Evolutionary conservation across 1,140 invertebrate genomes (phyloP).

Genomic region (Cotesia chilonis): DNA sequence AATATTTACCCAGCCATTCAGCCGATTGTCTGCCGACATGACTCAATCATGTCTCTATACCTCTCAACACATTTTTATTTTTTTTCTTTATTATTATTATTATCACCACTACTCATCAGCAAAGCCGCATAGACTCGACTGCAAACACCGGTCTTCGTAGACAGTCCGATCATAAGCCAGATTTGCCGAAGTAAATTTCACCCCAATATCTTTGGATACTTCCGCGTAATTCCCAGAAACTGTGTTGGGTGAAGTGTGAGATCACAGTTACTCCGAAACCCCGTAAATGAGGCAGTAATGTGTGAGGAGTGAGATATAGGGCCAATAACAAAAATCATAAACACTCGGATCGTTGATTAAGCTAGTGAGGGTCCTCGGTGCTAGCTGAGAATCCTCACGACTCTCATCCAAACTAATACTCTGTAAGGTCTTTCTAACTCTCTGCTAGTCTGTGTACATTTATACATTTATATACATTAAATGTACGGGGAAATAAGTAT

Average conservation of each 20-base stretch:
- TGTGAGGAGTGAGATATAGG: constrained; percentile 33
- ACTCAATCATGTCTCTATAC: constrained; percentile 42
- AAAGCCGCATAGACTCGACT: background rate
- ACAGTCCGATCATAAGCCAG: background rate
- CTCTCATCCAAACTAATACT: constrained; percentile 40
- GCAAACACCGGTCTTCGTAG: constrained; percentile 7
- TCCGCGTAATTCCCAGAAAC: too few relatives aligned
- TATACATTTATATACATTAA: background rate
- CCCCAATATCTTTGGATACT: too few relatives aligned
- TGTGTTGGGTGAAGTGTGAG: constrained; percentile 11
- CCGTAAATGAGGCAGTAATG: background rate
- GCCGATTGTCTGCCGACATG: constrained; percentile 39
- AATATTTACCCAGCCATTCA: constrained; percentile 46
- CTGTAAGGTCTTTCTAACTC: constrained; percentile 20
- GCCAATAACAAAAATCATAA: constrained; percentile 48
- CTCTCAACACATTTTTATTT: constrained; percentile 23
- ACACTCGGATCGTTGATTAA: constrained; percentile 47
- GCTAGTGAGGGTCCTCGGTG: constrained; percentile 25
- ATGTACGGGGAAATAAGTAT: constrained; percentile 13
- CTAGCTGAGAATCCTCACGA: constrained; percentile 26
- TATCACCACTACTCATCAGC: too few relatives aligned
- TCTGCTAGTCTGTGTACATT: background rate
- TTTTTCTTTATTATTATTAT: background rate
- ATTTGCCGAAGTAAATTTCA: too few relatives aligned
- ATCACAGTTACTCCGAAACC: constrained; percentile 9